Evolutionary conservation across 1,140 invertebrate species (phyloP), one percentile per base, ranked within the genome.

Genomic region (Macrotrachela quadricornifera): DNA sequence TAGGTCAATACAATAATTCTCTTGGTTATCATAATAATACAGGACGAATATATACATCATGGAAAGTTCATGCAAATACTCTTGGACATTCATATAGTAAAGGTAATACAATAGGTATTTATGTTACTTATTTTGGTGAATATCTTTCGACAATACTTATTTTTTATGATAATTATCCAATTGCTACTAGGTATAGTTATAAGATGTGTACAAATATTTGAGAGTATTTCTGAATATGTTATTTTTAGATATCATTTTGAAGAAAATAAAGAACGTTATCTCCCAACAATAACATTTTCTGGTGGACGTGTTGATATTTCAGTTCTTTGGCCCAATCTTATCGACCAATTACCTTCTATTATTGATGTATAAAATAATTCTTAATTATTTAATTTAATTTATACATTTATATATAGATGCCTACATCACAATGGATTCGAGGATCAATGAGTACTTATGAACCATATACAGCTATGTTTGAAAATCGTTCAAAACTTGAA

Each of bases 171-270:
- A 30, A 30, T 30, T 30, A 4, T 30, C 21, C 21, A 4, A 8
- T 30, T 30, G 21, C 21, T 4, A 30, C 21, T 4, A 30, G 21
- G 21, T 30, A 30, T 30, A n/a, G n/a, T n/a, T n/a, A n/a, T n/a
- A n/a, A n/a, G n/a, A n/a, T n/a, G n/a, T n/a, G n/a, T n/a, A n/a
- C n/a, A n/a, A n/a, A n/a, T n/a, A n/a, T n/a, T n/a, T n/a, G n/a
- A n/a, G n/a, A n/a, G n/a, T n/a, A n/a, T n/a, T n/a, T n/a, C n/a
- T n/a, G n/a, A n/a, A n/a, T n/a, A n/a, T n/a, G n/a, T n/a, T n/a
- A n/a, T n/a, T n/a, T n/a, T 38, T 49, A 67, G 66, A 53, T 68
- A 62, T 58, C 59, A 63, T 41, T 68, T 64, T 63, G 65, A 67
- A 51, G 42, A 56, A 40, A 59, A 67, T 47, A 62, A 64, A 18